phyloP scores from a whole-genome alignment of 2,113 vertebrate genomes.

The Hiodon tergisus region DNA sequence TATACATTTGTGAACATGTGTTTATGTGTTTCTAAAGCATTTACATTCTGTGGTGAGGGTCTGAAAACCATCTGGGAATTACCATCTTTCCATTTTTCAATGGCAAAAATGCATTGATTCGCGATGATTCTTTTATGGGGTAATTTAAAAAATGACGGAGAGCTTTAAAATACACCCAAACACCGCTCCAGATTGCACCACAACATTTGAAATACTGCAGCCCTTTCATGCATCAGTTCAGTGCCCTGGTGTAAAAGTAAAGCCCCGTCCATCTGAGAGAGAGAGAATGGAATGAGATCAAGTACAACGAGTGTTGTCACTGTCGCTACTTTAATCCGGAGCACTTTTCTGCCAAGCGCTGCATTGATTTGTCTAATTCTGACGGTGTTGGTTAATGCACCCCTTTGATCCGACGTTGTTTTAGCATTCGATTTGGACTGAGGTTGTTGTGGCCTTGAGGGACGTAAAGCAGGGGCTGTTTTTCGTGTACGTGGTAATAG shows the following conservation, averaged over 20 bases:
- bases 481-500: background rate
- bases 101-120: no score
- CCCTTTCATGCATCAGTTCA: no score
- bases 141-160: no score
- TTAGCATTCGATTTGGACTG: background rate
- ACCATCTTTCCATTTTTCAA: background rate
- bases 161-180: no score
- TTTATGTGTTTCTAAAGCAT: conserved; percentile 8
- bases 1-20: background rate
- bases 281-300: no score
- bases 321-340: background rate
- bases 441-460: background rate
- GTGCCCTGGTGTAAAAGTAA: no score
- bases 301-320: no score
- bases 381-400: background rate
- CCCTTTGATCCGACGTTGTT: background rate
- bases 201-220: no score
- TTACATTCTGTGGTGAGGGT: background rate
- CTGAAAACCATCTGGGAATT: background rate
- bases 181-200: no score
- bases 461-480: background rate
- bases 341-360: background rate
- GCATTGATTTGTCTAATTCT: conserved; percentile 4
- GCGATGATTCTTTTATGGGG: no score
- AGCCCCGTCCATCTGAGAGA: no score